phyloP scores from a whole-genome alignment of 2,888 invertebrate genomes.

The Campoplex capitator region DNA sequence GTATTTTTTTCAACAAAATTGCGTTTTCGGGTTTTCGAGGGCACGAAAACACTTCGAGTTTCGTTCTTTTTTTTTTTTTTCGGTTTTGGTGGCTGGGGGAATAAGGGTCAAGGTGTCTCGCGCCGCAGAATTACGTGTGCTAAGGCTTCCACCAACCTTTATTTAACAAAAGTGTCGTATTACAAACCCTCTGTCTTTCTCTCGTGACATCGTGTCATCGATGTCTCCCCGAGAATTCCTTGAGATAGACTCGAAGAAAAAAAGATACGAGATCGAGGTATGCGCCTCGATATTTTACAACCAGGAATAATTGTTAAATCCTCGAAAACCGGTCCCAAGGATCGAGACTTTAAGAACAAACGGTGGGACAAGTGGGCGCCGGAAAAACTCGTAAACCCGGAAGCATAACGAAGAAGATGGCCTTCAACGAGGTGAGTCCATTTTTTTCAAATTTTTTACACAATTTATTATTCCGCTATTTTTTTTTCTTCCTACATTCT shows the following conservation, averaged over 20 bases:
- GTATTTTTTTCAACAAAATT: not conserved
- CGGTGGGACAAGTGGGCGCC: conserved; percentile 83
- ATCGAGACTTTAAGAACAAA: conserved; percentile 70
- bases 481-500: not conserved
- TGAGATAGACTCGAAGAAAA: conserved; percentile 45
- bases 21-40: not conserved
- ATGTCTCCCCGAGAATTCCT: conserved; percentile 64
- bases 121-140: conserved; percentile 82
- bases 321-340: conserved; percentile 58
- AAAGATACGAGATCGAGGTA: conserved; percentile 33
- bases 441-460: conserved; percentile 11
- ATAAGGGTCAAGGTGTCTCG: conserved; percentile 75
- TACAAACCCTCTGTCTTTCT: conserved; percentile 17
- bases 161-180: conserved; percentile 43
- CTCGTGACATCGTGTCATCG: conserved; percentile 56
- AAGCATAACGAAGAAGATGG: conserved; percentile 86
- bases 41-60: not conserved
- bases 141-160: conserved; percentile 75
- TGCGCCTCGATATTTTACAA: conserved; percentile 39
- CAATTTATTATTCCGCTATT: not conserved
- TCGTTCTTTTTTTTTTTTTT: conserved; percentile 19
- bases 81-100: conserved; percentile 8
- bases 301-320: conserved; percentile 32
- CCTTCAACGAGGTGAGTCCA: conserved; percentile 91
- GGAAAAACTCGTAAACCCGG: conserved; percentile 81